A percentile compares a stretch with the other conserved stretches of the same genome.
Evolutionary conservation across 1,140 invertebrate species (phyloP).

Genomic region (Sesamia nonagrioides): DNA sequence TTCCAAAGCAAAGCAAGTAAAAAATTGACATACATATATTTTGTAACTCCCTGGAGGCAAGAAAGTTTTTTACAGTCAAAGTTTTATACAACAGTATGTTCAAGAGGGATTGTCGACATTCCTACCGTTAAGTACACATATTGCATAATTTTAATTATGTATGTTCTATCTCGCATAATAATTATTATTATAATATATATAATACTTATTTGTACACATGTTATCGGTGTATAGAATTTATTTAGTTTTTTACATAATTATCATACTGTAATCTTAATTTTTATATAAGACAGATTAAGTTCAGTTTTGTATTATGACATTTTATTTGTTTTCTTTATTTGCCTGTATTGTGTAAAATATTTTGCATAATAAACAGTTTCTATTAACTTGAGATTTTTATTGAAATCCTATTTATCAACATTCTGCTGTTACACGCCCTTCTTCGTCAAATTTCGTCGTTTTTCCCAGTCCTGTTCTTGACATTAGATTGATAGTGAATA

Average conservation of each 20-base stretch:
- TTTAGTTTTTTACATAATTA: neutral
- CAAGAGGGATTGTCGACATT: constrained; percentile 11
- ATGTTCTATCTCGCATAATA: constrained; percentile 37
- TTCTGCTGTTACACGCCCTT: no score
- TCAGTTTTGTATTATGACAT: neutral
- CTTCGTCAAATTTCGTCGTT: neutral
- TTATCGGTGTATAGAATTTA: neutral
- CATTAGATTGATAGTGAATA: no score
- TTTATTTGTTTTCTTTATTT: neutral
- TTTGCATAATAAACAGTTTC: constrained; percentile 47
- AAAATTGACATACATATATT: neutral
- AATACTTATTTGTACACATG: constrained; percentile 6
- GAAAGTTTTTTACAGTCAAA: no score
- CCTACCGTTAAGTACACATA: constrained; percentile 24
- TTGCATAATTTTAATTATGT: constrained; percentile 48
- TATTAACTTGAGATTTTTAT: constrained; percentile 19
- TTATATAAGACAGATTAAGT: neutral
- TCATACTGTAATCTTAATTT: neutral
- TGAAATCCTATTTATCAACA: neutral
- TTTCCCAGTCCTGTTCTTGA: no score
- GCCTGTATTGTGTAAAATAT: constrained; percentile 16
- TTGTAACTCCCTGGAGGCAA: neutral
- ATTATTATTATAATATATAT: no score
- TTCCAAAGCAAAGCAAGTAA: constrained; percentile 70
- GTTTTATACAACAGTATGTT: neutral